These are phyloP conservation scores for Melipona beecheii DNA, from an alignment of 2,888 invertebrate species.

Conservation along the genomic window DNA sequence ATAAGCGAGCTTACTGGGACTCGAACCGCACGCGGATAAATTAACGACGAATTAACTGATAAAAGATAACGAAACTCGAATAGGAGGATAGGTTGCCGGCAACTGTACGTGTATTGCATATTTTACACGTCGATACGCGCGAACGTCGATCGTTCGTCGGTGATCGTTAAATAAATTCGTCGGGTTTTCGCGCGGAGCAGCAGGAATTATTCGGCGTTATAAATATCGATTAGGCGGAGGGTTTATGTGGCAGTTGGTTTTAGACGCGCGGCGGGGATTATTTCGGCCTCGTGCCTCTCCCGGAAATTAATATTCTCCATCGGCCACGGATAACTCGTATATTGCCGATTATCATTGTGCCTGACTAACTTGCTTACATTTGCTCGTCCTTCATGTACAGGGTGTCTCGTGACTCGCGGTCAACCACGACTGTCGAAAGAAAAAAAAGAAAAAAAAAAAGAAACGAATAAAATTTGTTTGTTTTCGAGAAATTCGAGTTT, in stretches of 20 bases:
- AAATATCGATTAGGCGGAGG: constrained; percentile 42
- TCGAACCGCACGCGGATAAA: background rate
- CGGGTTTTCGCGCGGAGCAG: background rate
- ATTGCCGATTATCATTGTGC: constrained; percentile 68
- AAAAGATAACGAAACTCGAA: constrained; percentile 1
- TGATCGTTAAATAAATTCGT: constrained; percentile 26
- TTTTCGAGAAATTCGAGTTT: no score
- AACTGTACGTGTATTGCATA: background rate
- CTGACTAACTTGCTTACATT: constrained; percentile 37
- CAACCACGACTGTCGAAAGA: no score
- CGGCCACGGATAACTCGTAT: constrained; percentile 66
- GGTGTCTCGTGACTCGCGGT: no score
- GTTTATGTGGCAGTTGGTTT: constrained; percentile 26
- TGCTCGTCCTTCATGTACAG: no score
- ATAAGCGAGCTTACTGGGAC: background rate
- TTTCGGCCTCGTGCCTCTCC: constrained; percentile 33
- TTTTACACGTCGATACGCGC: background rate
- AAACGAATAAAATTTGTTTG: no score
- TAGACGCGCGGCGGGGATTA: constrained; percentile 57
- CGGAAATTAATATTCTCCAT: constrained; percentile 68
- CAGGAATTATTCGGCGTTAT: constrained; percentile 8
- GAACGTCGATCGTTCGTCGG: background rate
- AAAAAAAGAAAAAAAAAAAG: no score
- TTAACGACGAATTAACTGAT: background rate
- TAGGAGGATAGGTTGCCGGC: background rate